A percentile compares a stretch with the other conserved stretches of the same genome.
phyloP scores from a whole-genome alignment of 2,888 invertebrate genomes.

The Cerceris ruficornis region DNA sequence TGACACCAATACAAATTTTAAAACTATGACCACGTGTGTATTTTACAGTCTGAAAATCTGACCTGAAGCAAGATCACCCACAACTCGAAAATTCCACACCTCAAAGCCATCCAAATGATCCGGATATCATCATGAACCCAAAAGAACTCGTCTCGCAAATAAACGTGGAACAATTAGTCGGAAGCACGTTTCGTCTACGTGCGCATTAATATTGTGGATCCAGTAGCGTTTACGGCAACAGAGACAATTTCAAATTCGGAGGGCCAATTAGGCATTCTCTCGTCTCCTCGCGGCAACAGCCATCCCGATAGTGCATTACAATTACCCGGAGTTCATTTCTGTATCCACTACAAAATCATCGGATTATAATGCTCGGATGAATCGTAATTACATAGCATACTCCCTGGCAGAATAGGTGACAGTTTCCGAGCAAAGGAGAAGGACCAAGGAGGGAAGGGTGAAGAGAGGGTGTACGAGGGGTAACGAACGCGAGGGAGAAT shows the following conservation, averaged over 20 bases:
- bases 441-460: conserved; percentile 36
- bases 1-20: too few species aligned
- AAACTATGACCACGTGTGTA: too few species aligned
- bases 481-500: conserved; percentile 15
- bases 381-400: conserved; percentile 70
- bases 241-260: conserved; percentile 11
- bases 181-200: too few species aligned
- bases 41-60: too few species aligned
- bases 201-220: too few species aligned
- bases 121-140: too few species aligned
- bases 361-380: conserved; percentile 69
- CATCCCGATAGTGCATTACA: conserved; percentile 6
- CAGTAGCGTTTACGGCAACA: not conserved
- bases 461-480: conserved; percentile 30
- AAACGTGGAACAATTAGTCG: too few species aligned
- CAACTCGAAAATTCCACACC: too few species aligned
- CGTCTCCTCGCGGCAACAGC: conserved; percentile 5
- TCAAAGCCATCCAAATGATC: too few species aligned
- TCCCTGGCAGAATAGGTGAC: conserved; percentile 58
- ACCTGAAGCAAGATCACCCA: too few species aligned
- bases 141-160: too few species aligned
- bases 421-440: conserved; percentile 42
- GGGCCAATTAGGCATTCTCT: conserved; percentile 18
- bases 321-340: conserved; percentile 23
- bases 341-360: conserved; percentile 58